Percentiles rank a stretch among this genome's conserved stretches.
Conservation (phyloP, 2,888 invertebrate species). For the Trilocha varians region DNA sequence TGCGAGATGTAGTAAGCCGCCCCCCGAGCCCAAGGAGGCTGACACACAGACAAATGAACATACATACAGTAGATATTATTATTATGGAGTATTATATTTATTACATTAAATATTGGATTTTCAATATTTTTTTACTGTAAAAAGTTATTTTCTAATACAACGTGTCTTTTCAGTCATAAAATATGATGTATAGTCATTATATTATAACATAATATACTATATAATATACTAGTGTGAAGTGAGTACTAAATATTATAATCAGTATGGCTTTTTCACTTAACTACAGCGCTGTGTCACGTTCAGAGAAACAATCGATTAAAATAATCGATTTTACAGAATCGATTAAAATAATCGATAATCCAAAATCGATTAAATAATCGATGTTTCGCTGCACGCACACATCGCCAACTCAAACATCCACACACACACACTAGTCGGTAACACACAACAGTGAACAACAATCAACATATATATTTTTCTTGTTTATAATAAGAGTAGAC, state of each 20-base stretch:
- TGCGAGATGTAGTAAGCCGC: too few relatives aligned
- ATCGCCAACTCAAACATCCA: conserved; percentile 8
- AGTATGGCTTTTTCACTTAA: neutral
- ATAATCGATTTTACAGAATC: too few relatives aligned
- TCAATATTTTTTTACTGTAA: too few relatives aligned
- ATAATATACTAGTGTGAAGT: neutral
- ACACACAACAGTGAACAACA: conserved; percentile 28
- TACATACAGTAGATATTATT: too few relatives aligned
- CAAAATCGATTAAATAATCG: too few relatives aligned
- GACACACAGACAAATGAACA: too few relatives aligned
- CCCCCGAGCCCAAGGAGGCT: too few relatives aligned
- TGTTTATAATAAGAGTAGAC: conserved; percentile 19
- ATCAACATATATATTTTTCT: conserved; percentile 28
- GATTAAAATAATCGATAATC: too few relatives aligned
- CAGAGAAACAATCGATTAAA: too few relatives aligned
- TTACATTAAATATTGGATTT: too few relatives aligned
- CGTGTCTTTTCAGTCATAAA: neutral
- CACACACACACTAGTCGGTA: conserved; percentile 21
- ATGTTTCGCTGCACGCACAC: conserved; percentile 7
- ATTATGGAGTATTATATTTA: too few relatives aligned
- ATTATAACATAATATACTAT: neutral
- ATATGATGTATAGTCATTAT: neutral
- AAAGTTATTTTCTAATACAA: too few relatives aligned
- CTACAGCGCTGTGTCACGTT: conserved; percentile 6
- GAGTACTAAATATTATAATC: neutral